Percentiles rank a stretch among this genome's conserved stretches.
Conservation (phyloP, 2,888 invertebrate genomes). For the Chloromyia formosa region DNA sequence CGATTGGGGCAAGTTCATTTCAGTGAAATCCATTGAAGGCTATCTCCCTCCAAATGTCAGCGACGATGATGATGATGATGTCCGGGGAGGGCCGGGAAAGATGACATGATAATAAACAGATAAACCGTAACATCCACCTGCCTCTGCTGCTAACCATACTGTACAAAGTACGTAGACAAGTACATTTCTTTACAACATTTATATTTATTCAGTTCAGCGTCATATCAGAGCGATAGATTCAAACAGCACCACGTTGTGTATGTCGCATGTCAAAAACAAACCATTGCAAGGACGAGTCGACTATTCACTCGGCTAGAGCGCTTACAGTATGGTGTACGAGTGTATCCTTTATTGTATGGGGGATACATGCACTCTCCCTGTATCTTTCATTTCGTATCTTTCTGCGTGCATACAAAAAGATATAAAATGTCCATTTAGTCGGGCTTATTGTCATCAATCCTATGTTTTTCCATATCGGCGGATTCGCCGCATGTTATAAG, state of each 20-base stretch:
- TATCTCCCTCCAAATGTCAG: not conserved
- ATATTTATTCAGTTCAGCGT: not conserved
- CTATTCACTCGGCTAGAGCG: not conserved
- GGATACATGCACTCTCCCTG: not conserved
- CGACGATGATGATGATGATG: not conserved
- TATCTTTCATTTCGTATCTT: not conserved
- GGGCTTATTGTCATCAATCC: constrained; percentile 26
- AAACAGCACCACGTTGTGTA: constrained; percentile 16
- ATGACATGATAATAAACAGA: constrained; percentile 36
- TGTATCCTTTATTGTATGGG: too few species aligned
- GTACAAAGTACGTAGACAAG: not conserved
- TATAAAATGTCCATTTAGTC: not conserved
- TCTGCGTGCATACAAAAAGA: not conserved
- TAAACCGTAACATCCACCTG: constrained; percentile 32
- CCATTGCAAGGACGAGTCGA: not conserved
- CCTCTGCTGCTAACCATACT: not conserved
- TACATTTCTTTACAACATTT: constrained; percentile 23
- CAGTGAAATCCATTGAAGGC: not conserved
- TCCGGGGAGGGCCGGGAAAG: constrained; percentile 1
- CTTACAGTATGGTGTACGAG: not conserved
- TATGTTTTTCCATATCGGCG: not conserved
- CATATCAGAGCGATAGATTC: constrained; percentile 20
- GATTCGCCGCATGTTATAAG: not conserved
- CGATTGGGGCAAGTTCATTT: constrained; percentile 17
- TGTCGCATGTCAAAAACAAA: constrained; percentile 29